Conservation (phyloP, 1,140 invertebrate genomes). For the Drosophila fuyamai region DNA sequence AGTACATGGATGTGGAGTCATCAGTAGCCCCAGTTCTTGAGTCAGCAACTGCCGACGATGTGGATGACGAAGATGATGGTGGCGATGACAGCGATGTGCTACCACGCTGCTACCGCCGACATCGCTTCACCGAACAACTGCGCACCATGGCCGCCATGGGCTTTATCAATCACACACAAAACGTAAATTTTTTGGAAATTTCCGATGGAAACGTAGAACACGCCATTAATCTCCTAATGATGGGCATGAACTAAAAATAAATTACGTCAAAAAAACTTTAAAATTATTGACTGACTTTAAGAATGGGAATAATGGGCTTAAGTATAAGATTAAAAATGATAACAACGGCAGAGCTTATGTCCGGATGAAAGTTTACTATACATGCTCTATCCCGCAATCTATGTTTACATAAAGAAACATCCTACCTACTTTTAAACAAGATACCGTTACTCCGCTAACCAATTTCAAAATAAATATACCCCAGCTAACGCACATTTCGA, state of each 20-base stretch:
- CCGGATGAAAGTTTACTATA: too few relatives aligned
- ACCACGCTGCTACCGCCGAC: constrained; percentile 65
- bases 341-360: too few relatives aligned
- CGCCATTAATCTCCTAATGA: constrained; percentile 92
- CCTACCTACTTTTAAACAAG: too few relatives aligned
- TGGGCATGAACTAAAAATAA: constrained; percentile 29
- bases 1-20: constrained; percentile 67
- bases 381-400: too few relatives aligned
- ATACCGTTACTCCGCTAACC: too few relatives aligned
- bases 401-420: too few relatives aligned
- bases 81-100: constrained; percentile 73
- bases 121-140: constrained; percentile 87
- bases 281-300: too few relatives aligned
- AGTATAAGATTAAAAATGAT: too few relatives aligned
- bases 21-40: constrained; percentile 10
- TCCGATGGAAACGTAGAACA: constrained; percentile 94
- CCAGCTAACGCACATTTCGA: too few relatives aligned
- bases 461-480: too few relatives aligned
- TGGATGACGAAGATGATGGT: constrained; percentile 55
- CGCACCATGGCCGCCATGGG: constrained; percentile 95
- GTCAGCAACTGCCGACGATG: constrained; percentile 3
- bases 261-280: too few relatives aligned
- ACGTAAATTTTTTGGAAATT: constrained; percentile 92
- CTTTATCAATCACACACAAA: constrained; percentile 92
- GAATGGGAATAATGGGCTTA: too few relatives aligned